A percentile compares a stretch with the other conserved stretches of the same genome.
phyloP scores from a whole-genome alignment of 2,888 invertebrate genomes.

The Macrosiphum euphorbiae region DNA sequence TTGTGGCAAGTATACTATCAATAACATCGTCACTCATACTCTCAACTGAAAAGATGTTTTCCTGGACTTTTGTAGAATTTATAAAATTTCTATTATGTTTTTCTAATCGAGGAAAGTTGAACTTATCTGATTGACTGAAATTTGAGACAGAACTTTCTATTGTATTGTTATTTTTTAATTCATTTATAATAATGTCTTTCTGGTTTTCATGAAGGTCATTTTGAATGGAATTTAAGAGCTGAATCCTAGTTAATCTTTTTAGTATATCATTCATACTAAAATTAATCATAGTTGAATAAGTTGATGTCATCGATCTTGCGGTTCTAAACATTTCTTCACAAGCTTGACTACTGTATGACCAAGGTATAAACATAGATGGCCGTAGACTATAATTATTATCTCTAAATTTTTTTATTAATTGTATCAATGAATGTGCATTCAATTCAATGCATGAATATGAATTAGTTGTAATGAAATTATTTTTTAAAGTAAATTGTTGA shows the following conservation, averaged over 20 bases:
- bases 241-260: neutral
- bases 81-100: no score
- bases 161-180: no score
- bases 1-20: no score
- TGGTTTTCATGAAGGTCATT: neutral
- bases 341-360: neutral
- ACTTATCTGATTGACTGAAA: no score
- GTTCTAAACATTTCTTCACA: conserved; percentile 3
- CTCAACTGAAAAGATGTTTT: no score
- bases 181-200: no score
- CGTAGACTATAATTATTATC: neutral
- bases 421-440: neutral
- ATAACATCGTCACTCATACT: no score
- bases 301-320: neutral
- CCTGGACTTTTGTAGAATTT: no score
- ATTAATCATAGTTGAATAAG: neutral
- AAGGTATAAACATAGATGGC: neutral
- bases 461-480: conserved; percentile 21
- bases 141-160: no score
- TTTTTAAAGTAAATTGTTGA: neutral
- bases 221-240: neutral
- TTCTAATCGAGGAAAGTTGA: no score
- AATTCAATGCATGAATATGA: neutral
- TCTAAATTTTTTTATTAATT: neutral
- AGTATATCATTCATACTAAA: neutral